phyloP scores from a whole-genome alignment of 2,888 invertebrate species.

The Tenodera sinensis region DNA sequence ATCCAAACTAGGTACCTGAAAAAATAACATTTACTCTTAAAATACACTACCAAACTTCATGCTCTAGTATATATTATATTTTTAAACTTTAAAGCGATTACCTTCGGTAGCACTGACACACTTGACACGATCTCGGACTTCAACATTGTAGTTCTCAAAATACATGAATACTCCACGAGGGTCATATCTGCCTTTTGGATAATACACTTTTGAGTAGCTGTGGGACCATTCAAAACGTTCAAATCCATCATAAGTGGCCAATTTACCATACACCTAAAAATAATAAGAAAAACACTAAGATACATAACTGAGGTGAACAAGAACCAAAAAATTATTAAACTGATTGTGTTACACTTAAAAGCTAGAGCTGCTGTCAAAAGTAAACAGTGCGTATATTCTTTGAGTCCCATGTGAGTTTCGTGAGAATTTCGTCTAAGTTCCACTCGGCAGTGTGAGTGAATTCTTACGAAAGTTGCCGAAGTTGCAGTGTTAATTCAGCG shows the following conservation, averaged over 20 bases:
- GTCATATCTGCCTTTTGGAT: slow-evolving; percentile 84
- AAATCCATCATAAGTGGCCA: slow-evolving; percentile 66
- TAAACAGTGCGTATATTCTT: too few species aligned
- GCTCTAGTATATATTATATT: background rate
- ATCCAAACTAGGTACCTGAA: too few species aligned
- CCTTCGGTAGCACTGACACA: slow-evolving; percentile 92
- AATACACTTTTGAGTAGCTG: slow-evolving; percentile 87
- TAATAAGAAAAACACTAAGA: slow-evolving; percentile 22
- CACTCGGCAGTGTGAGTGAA: too few species aligned
- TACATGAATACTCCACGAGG: slow-evolving; percentile 90
- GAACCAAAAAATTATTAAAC: background rate
- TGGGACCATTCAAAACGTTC: slow-evolving; percentile 93
- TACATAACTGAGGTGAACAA: background rate
- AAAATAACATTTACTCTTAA: too few species aligned
- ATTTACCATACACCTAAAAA: slow-evolving; percentile 75
- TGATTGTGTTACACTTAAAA: too few species aligned
- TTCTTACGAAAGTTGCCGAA: too few species aligned
- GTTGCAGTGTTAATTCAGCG: too few species aligned
- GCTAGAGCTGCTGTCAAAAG: too few species aligned
- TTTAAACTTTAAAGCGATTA: slow-evolving; percentile 26
- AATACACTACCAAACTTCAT: too few species aligned
- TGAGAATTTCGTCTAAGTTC: too few species aligned
- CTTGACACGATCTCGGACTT: slow-evolving; percentile 91
- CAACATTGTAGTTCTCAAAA: slow-evolving; percentile 97
- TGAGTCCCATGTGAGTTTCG: too few species aligned